Conservation (phyloP, 2,797 vertebrate species). For the Esox masquinongy region DNA sequence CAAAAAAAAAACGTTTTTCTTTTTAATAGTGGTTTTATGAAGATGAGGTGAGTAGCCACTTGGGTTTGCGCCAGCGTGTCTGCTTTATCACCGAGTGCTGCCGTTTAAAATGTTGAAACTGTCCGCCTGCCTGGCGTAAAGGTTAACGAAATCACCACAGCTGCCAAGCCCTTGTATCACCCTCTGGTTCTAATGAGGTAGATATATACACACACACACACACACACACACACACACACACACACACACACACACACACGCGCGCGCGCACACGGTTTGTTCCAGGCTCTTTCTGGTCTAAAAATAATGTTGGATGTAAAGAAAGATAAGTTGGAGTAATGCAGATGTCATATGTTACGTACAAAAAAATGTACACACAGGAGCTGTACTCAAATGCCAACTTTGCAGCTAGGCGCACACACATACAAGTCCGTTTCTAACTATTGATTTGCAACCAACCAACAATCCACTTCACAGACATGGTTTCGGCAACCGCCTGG, state of each 20-base stretch:
- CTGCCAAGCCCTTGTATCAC: slow-evolving; percentile 66
- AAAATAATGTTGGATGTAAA: neutral
- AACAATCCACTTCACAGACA: too few species aligned
- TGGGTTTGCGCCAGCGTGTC: neutral
- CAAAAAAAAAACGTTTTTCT: neutral
- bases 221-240: slow-evolving; percentile 26
- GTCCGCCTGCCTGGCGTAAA: slow-evolving; percentile 55
- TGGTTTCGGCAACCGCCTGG: too few species aligned
- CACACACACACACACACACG: slow-evolving; percentile 15
- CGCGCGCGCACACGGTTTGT: slow-evolving; percentile 4
- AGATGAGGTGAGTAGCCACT: neutral
- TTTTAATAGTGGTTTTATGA: neutral
- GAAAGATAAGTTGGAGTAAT: too few species aligned
- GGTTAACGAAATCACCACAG: slow-evolving; percentile 72
- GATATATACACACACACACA: slow-evolving; percentile 48
- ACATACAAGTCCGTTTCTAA: too few species aligned
- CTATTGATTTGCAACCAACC: too few species aligned
- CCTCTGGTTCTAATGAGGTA: slow-evolving; percentile 66
- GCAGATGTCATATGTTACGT: too few species aligned
- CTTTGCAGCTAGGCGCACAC: too few species aligned
- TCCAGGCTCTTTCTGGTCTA: neutral
- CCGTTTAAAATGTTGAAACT: neutral
- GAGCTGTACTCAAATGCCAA: too few species aligned
- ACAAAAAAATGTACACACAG: too few species aligned
- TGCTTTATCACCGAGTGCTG: neutral